These are phyloP conservation scores for Gymnodraco acuticeps DNA, from an alignment of 2,797 vertebrate species.

Conservation along the genomic window DNA sequence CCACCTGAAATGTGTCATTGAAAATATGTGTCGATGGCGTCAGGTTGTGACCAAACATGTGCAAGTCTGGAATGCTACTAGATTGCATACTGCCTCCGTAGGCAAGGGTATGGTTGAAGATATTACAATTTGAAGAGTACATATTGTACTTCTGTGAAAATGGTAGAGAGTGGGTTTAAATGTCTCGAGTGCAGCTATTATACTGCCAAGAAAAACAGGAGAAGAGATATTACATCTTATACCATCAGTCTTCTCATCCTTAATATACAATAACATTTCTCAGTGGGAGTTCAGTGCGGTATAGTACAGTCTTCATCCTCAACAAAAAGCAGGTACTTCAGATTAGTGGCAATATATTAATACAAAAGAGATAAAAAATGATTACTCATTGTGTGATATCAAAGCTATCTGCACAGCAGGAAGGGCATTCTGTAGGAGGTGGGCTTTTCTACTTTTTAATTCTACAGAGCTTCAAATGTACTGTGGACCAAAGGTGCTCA, in stretches of 20 bases:
- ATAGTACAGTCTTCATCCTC: slow-evolving; percentile 20
- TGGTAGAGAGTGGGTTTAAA: slow-evolving; percentile 18
- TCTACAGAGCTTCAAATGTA: slow-evolving; percentile 26
- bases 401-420: slow-evolving; percentile 47
- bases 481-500: slow-evolving; percentile 48
- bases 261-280: slow-evolving; percentile 52
- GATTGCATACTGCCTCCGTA: neutral
- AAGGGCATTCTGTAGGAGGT: slow-evolving; percentile 28
- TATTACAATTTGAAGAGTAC: slow-evolving; percentile 7
- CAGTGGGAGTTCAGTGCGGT: slow-evolving; percentile 52
- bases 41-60: neutral
- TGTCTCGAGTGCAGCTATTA: slow-evolving; percentile 14
- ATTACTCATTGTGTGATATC: slow-evolving; percentile 48
- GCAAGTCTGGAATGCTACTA: slow-evolving; percentile 1
- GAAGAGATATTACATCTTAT: slow-evolving; percentile 40
- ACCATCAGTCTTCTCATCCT: slow-evolving; percentile 49
- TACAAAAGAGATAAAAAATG: slow-evolving; percentile 37
- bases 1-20: neutral
- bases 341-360: slow-evolving; percentile 56
- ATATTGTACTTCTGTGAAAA: slow-evolving; percentile 14
- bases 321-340: slow-evolving; percentile 54
- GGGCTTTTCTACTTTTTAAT: slow-evolving; percentile 28
- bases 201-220: slow-evolving; percentile 31
- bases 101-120: slow-evolving; percentile 5
- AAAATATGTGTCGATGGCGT: slow-evolving; percentile 8